phyloP scores from a whole-genome alignment of 2,888 invertebrate species.

The Muschampia staudingeri region DNA sequence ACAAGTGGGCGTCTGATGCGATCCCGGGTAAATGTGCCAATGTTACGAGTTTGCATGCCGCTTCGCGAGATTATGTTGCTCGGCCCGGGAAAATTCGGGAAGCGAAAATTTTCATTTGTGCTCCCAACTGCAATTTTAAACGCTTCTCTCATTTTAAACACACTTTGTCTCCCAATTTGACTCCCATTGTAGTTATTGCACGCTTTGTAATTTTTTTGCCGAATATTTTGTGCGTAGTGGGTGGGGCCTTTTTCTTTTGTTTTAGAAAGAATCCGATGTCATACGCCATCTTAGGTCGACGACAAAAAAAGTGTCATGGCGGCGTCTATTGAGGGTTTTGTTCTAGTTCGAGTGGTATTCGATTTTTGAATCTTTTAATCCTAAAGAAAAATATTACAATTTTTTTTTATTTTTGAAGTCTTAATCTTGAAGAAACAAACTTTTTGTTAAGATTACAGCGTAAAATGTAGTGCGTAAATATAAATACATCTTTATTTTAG shows the following conservation, averaged over 20 bases:
- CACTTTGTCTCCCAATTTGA: conserved; percentile 59
- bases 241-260: conserved; percentile 89
- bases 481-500: too few relatives aligned
- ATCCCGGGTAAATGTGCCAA: conserved; percentile 88
- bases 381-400: neutral
- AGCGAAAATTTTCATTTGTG: conserved; percentile 31
- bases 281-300: conserved; percentile 88
- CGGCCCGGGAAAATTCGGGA: conserved; percentile 76
- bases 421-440: neutral
- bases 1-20: conserved; percentile 89
- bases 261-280: conserved; percentile 82
- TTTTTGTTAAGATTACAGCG: neutral
- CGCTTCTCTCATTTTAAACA: conserved; percentile 72
- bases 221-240: conserved; percentile 74
- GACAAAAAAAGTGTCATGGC: conserved; percentile 90
- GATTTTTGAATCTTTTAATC: conserved; percentile 42
- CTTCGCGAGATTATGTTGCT: conserved; percentile 83
- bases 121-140: conserved; percentile 64
- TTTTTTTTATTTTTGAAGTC: conserved; percentile 3
- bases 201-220: conserved; percentile 67
- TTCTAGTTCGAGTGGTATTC: conserved; percentile 56
- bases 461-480: too few relatives aligned
- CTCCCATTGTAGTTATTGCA: conserved; percentile 45
- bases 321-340: conserved; percentile 72
- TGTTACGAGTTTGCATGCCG: conserved; percentile 89